These are phyloP conservation scores for Eucidaris tribuloides DNA, from an alignment of 35 echinoderm and acorn worm genomes.

Conservation along the genomic window DNA sequence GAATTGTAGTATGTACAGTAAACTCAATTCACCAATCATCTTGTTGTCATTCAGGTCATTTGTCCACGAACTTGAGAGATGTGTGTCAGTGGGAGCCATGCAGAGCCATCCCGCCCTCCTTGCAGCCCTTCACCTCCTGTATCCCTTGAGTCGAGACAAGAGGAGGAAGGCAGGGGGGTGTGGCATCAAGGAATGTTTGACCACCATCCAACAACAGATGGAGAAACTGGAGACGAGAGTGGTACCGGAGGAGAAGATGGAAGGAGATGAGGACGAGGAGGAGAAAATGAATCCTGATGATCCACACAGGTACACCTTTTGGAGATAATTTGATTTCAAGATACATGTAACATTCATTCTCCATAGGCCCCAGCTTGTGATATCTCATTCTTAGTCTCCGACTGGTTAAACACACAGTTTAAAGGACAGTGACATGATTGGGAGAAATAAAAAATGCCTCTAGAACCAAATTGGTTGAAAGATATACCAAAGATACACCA, in stretches of 20 bases:
- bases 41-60: constrained; percentile 24
- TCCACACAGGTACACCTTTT: not conserved
- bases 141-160: constrained; percentile 34
- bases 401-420: not conserved
- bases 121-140: constrained; percentile 22
- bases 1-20: too few relatives aligned
- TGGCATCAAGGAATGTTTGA: constrained; percentile 55
- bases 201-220: constrained; percentile 16
- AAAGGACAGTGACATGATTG: not conserved
- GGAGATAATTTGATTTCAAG: not conserved
- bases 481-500: not conserved
- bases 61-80: constrained; percentile 42
- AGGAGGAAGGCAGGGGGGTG: not conserved
- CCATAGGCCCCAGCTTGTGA: too few relatives aligned
- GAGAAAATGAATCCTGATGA: not conserved
- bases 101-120: constrained; percentile 6
- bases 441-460: not conserved
- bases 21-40: not conserved
- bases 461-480: not conserved
- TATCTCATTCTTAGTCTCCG: not conserved
- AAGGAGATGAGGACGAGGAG: not conserved
- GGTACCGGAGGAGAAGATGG: not conserved
- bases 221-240: not conserved
- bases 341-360: too few relatives aligned
- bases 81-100: constrained; percentile 34